These are phyloP conservation scores for Drosophila limbata DNA, from an alignment of 2,888 invertebrate species.

Conservation along the genomic window DNA sequence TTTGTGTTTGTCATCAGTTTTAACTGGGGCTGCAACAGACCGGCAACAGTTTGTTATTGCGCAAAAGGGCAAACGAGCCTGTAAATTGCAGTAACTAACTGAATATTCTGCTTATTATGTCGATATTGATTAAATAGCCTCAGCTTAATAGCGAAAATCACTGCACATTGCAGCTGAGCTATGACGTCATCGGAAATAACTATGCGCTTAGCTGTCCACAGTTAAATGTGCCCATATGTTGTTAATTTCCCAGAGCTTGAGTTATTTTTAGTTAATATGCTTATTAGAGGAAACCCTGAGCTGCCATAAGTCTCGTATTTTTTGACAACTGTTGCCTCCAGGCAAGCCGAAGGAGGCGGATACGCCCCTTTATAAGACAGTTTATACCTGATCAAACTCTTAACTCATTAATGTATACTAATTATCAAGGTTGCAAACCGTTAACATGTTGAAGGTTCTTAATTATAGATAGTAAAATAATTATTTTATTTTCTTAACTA, in stretches of 20 bases:
- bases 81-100: not conserved
- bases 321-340: not conserved
- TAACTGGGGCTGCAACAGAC: slow-evolving; percentile 41
- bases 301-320: not conserved
- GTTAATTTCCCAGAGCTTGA: not conserved
- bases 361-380: not conserved
- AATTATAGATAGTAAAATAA: too few relatives aligned
- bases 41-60: slow-evolving; percentile 70
- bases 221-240: not conserved
- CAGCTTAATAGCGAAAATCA: not conserved
- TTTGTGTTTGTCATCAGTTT: not conserved
- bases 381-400: not conserved
- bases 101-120: not conserved
- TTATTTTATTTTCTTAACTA: too few relatives aligned
- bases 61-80: slow-evolving; percentile 23
- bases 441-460: not conserved
- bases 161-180: slow-evolving; percentile 9
- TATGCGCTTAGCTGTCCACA: not conserved
- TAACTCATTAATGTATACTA: not conserved
- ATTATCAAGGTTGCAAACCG: not conserved
- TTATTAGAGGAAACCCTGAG: not conserved
- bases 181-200: slow-evolving; percentile 54
- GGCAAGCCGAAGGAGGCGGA: too few relatives aligned
- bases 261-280: not conserved
- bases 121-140: slow-evolving; percentile 27